phyloP scores from a whole-genome alignment of 2,888 invertebrate genomes.

The Calameuta filiformis region DNA sequence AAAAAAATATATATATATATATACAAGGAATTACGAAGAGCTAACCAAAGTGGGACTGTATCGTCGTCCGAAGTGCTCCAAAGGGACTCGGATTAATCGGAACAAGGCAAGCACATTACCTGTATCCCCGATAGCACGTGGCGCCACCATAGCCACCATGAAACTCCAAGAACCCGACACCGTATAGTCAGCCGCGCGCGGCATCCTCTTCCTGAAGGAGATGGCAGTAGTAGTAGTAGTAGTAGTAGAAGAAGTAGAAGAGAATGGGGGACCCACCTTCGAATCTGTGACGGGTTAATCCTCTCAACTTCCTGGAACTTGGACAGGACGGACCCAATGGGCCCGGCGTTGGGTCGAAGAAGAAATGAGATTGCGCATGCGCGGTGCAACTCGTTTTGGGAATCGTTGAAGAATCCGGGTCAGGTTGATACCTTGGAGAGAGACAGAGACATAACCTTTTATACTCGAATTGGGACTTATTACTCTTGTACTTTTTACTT shows the following conservation, averaged over 20 bases:
- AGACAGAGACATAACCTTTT: neutral
- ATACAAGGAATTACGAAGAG: neutral
- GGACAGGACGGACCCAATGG: slow-evolving; percentile 28
- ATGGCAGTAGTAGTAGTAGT: neutral
- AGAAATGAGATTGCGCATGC: slow-evolving; percentile 35
- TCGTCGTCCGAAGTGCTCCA: neutral
- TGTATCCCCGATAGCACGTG: slow-evolving; percentile 47
- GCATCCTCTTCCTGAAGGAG: slow-evolving; percentile 19
- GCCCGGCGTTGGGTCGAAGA: slow-evolving; percentile 29
- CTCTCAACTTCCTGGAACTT: slow-evolving; percentile 58
- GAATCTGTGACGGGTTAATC: slow-evolving; percentile 63
- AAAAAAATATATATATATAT: neutral
- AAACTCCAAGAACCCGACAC: slow-evolving; percentile 50
- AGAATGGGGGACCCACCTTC: slow-evolving; percentile 41
- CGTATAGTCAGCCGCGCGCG: slow-evolving; percentile 19
- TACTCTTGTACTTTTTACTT: neutral
- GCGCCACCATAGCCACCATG: slow-evolving; percentile 41
- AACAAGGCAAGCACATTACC: slow-evolving; percentile 63
- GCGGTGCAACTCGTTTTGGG: slow-evolving; percentile 21
- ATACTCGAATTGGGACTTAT: neutral
- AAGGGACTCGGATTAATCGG: slow-evolving; percentile 52
- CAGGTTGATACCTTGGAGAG: neutral
- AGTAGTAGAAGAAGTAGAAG: slow-evolving; percentile 6
- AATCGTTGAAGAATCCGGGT: slow-evolving; percentile 27
- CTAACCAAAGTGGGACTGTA: neutral